Percentiles rank a stretch among this genome's conserved stretches.
These are phyloP conservation scores for Pachymerium ferrugineum DNA, from an alignment of 2,888 invertebrate genomes.

Conservation along the genomic window DNA sequence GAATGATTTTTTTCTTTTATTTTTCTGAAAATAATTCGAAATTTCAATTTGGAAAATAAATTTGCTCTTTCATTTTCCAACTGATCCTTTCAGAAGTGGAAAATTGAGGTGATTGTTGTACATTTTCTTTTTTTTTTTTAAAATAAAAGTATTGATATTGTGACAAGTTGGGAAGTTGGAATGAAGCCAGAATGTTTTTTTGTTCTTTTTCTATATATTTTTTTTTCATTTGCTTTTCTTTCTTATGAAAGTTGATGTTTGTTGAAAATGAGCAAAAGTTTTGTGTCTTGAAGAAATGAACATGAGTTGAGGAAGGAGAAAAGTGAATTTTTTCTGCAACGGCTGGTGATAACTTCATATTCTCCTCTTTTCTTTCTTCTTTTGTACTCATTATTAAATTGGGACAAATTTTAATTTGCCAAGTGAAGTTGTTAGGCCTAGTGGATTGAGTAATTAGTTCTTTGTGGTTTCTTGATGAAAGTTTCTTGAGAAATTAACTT, in stretches of 20 bases:
- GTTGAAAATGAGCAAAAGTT: conserved; percentile 7
- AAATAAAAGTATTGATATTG: not conserved
- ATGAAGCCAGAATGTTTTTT: conserved; percentile 12
- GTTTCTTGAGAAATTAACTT: no score
- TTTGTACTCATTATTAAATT: conserved; percentile 1
- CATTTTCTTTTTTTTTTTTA: no score
- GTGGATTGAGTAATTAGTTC: conserved; percentile 24
- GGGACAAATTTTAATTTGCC: conserved; percentile 23
- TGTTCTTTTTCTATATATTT: no score
- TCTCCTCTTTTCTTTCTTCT: not conserved
- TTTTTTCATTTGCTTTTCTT: not conserved
- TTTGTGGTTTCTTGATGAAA: not conserved
- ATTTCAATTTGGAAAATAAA: no score
- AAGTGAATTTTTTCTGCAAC: not conserved
- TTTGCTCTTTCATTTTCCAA: no score
- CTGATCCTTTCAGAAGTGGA: no score
- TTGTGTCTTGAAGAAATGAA: not conserved
- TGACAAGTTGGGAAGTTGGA: conserved; percentile 18
- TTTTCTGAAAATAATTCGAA: no score
- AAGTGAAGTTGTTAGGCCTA: no score
- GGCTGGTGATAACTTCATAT: not conserved
- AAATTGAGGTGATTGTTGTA: not conserved
- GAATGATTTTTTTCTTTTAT: no score
- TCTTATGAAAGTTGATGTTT: conserved; percentile 5
- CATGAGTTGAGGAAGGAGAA: no score